These are phyloP conservation scores for Galerucella pusilla DNA, from an alignment of 2,888 invertebrate species.

Conservation along the genomic window DNA sequence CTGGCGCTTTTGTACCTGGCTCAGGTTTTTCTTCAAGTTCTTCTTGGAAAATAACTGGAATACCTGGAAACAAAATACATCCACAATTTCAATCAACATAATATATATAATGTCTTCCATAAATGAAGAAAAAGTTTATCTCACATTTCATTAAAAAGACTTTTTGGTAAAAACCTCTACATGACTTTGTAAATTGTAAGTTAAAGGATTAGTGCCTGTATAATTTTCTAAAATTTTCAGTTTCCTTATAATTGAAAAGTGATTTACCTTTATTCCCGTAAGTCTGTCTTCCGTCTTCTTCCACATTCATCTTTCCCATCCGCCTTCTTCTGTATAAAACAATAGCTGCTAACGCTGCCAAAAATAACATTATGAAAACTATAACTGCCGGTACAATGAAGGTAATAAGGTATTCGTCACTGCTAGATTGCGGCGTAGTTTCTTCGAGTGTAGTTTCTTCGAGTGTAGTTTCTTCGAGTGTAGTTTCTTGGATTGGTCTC, in stretches of 20 bases:
- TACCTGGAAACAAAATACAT: slow-evolving; percentile 59
- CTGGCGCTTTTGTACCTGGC: slow-evolving; percentile 89
- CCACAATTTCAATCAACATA: background rate
- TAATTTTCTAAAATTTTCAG: too few species aligned
- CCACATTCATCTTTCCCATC: slow-evolving; percentile 86
- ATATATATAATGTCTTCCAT: too few species aligned
- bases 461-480: too few species aligned
- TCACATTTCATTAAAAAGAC: too few species aligned
- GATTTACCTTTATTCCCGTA: slow-evolving; percentile 77
- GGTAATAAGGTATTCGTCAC: slow-evolving; percentile 78
- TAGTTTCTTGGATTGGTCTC: slow-evolving; percentile 37
- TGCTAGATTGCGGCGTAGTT: slow-evolving; percentile 63
- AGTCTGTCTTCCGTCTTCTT: slow-evolving; percentile 84
- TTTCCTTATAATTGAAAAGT: too few species aligned
- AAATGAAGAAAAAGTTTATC: too few species aligned
- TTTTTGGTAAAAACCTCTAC: too few species aligned
- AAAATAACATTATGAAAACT: slow-evolving; percentile 86
- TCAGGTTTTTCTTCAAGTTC: slow-evolving; percentile 94
- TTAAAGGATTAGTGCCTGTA: too few species aligned
- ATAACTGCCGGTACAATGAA: slow-evolving; percentile 91
- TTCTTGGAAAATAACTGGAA: slow-evolving; percentile 93
- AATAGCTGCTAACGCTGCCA: slow-evolving; percentile 90
- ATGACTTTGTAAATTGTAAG: too few species aligned
- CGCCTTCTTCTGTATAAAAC: slow-evolving; percentile 85
- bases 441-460: slow-evolving; percentile 44